A percentile compares a stretch with the other conserved stretches of the same genome.
These are phyloP conservation scores for Drosophila algonquin DNA, from an alignment of 2,888 invertebrate genomes.

Conservation along the genomic window DNA sequence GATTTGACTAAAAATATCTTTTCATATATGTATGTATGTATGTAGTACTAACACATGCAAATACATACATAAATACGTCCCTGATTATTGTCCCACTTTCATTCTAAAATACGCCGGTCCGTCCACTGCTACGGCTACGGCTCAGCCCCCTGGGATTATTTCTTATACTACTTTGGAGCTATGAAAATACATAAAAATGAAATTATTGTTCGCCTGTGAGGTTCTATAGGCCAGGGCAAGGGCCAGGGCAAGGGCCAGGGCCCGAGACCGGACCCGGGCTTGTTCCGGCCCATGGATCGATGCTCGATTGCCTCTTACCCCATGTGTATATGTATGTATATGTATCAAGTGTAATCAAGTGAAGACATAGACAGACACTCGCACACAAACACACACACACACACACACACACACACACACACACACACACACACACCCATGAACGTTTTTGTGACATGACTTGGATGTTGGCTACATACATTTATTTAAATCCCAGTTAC, in stretches of 20 bases:
- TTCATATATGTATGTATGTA: no score
- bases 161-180: conserved; percentile 37
- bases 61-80: no score
- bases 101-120: no score
- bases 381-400: neutral
- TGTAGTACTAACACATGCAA: no score
- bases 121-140: neutral
- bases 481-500: conserved; percentile 74
- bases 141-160: conserved; percentile 11
- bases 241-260: conserved; percentile 30
- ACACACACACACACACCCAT: neutral
- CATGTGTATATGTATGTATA: conserved; percentile 12
- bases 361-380: conserved; percentile 9
- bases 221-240: conserved; percentile 45
- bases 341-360: conserved; percentile 54
- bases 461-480: conserved; percentile 55
- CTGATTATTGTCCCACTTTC: no score
- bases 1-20: no score
- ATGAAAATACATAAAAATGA: conserved; percentile 50
- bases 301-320: conserved; percentile 26
- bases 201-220: conserved; percentile 48
- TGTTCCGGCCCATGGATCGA: conserved; percentile 12
- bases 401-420: neutral
- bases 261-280: neutral
- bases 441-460: conserved; percentile 32